phyloP scores from a whole-genome alignment of 2,888 invertebrate species.

The Conomelus anceps region DNA sequence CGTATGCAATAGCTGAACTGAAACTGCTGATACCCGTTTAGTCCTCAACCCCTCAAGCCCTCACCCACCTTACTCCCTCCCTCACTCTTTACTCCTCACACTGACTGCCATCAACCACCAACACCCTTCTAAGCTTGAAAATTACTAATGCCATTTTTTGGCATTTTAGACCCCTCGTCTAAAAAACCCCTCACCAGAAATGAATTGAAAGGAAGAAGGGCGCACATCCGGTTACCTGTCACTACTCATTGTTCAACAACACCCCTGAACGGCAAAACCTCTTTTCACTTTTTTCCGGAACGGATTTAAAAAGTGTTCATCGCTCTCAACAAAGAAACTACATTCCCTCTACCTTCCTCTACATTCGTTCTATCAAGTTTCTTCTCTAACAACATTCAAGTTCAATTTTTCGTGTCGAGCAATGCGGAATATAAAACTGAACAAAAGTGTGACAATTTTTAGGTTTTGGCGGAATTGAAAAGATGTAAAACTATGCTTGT shows the following conservation, averaged over 20 bases:
- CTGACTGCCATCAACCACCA: not conserved
- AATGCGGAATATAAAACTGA: not conserved
- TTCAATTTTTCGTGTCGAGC: not conserved
- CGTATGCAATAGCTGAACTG: too few species aligned
- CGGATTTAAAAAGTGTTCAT: not conserved
- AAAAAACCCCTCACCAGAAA: not conserved
- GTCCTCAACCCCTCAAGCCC: too few species aligned
- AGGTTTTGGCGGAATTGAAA: too few species aligned
- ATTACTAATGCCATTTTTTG: not conserved
- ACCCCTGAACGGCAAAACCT: not conserved
- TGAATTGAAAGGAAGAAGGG: not conserved
- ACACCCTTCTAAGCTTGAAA: not conserved
- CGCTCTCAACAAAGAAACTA: not conserved
- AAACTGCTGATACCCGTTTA: too few species aligned
- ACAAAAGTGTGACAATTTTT: not conserved
- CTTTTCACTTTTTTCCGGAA: not conserved
- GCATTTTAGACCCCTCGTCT: not conserved
- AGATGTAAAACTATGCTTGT: too few species aligned
- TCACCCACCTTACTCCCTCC: not conserved
- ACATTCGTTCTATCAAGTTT: not conserved
- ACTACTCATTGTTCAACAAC: not conserved
- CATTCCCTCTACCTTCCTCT: not conserved
- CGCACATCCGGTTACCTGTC: not conserved
- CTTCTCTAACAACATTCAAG: not conserved
- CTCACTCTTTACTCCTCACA: too few species aligned